Base-by-base conservation (phyloP, 1,140 invertebrate genomes). In the Macrotrachela quadricornifera region DNA sequence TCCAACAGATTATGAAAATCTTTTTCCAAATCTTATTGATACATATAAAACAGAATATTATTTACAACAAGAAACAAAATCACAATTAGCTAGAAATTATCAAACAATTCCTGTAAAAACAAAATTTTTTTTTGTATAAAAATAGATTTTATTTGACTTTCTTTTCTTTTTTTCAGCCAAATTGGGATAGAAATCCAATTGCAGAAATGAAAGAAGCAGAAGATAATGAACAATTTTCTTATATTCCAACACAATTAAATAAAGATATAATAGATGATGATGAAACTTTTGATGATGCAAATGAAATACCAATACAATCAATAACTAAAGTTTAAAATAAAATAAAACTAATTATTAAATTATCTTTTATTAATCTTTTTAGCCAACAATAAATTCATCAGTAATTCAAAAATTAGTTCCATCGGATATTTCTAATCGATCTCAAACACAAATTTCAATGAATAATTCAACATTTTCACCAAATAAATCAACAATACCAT, bases 1-100 rank as follows among this genome's bases (percentile, higher is more conserved):
- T 75, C 92, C 91, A 0, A 76, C 79, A 42, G 80, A 92, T 59
- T 96, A 96, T 66, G 85, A 90, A 63, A 97, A 97, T 73, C 73
- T 97, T 39, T 97, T 97, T 66, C 86, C 88, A 1, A 84, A 82
- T 4, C 78, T 82, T 50, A 70, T 70, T 44, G 80, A 88, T 57
- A 74, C 80, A 0, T 63, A 87, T 1, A 79, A 78, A 61, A 77
- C 80, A 0, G 83, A 90, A 67, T 72, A 79, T 55, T 81, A 74
- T 61, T 60, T 81, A 41, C 65, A 59, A 42, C 55, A 55, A 43
- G 13, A 44, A 50, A 18, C 16, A 17, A 38, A 36, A 14, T 13
- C 17, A 6, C 41, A 45, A 13, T 38, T 30, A 37, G 37, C 47
- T 13, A 49, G 14, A 14, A 12, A 21, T 14, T 46, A 38, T 43